Evolutionary conservation across 2,888 invertebrate genomes (phyloP).

Genomic region (Lordiphosa fenestrarum): DNA sequence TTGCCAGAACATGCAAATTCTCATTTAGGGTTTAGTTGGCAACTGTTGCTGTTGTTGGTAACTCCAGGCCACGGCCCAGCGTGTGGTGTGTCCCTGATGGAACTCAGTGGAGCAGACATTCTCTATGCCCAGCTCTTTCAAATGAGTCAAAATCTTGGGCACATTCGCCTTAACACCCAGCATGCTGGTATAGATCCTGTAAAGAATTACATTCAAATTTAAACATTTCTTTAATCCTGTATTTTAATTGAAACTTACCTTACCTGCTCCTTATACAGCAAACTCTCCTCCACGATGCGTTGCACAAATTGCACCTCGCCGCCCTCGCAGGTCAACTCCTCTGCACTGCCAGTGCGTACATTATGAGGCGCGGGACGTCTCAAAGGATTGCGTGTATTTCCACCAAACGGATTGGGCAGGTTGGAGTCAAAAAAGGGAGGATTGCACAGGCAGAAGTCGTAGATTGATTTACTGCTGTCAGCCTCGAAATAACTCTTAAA

Average conservation of each 20-base stretch:
- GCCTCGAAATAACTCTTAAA: constrained; percentile 76
- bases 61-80: constrained; percentile 98
- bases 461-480: constrained; percentile 42
- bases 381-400: constrained; percentile 76
- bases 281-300: constrained; percentile 92
- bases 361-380: constrained; percentile 85
- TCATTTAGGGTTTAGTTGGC: constrained; percentile 43
- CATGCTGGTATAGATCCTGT: constrained; percentile 94
- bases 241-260: constrained; percentile 39
- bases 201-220: constrained; percentile 30
- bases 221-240: not conserved
- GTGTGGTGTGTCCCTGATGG: constrained; percentile 95
- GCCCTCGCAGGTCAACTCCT: constrained; percentile 89
- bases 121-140: constrained; percentile 83
- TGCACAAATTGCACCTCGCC: constrained; percentile 95
- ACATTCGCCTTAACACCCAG: constrained; percentile 93
- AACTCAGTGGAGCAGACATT: constrained; percentile 90
- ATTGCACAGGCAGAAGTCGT: constrained; percentile 95
- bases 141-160: constrained; percentile 83
- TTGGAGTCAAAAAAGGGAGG: constrained; percentile 93
- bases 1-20: constrained; percentile 64
- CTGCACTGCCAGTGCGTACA: constrained; percentile 86
- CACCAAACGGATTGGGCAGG: constrained; percentile 73
- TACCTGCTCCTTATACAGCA: constrained; percentile 78
- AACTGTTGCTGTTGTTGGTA: constrained; percentile 63